Percentiles rank a stretch among this genome's conserved stretches.
Conservation (phyloP, 2,113 vertebrate species). For the Antennarius striatus region DNA sequence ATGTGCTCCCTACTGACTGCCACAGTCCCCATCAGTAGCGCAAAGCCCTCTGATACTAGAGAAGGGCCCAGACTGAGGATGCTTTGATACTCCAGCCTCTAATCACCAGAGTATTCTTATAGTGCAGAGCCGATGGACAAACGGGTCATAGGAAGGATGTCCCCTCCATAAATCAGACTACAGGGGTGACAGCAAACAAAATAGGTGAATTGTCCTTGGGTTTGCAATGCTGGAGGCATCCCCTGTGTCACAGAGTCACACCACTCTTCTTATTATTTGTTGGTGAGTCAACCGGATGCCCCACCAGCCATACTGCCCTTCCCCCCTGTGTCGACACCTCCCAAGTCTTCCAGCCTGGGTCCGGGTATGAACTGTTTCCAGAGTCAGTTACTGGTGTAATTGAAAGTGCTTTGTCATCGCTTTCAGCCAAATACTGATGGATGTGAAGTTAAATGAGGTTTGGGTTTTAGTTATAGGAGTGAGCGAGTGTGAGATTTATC, state of each 20-base stretch:
- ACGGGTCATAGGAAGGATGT: slow-evolving; percentile 79
- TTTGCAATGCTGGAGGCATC: slow-evolving; percentile 67
- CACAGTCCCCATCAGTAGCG: slow-evolving; percentile 65
- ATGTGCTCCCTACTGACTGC: slow-evolving; percentile 49
- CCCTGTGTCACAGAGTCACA: slow-evolving; percentile 73
- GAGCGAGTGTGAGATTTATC: slow-evolving; percentile 88
- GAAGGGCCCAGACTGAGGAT: slow-evolving; percentile 76
- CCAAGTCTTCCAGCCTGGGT: slow-evolving; percentile 62
- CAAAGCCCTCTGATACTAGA: slow-evolving; percentile 72
- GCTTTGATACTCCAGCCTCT: slow-evolving; percentile 78
- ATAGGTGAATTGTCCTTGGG: slow-evolving; percentile 81
- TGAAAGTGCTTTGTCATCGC: slow-evolving; percentile 89
- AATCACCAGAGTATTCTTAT: slow-evolving; percentile 76
- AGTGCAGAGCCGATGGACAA: slow-evolving; percentile 72
- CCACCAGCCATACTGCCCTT: slow-evolving; percentile 65
- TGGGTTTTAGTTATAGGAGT: slow-evolving; percentile 89
- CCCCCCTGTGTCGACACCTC: slow-evolving; percentile 41
- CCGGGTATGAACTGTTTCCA: slow-evolving; percentile 85
- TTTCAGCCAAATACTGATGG: slow-evolving; percentile 89
- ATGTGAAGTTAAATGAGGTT: slow-evolving; percentile 91
- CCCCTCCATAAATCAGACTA: slow-evolving; percentile 81
- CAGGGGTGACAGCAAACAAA: slow-evolving; percentile 80
- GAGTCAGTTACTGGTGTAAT: slow-evolving; percentile 85
- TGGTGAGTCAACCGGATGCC: slow-evolving; percentile 77
- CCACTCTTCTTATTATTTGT: slow-evolving; percentile 78